phyloP scores from a whole-genome alignment of 2,797 vertebrate species.

The Tiaroga cobitis region DNA sequence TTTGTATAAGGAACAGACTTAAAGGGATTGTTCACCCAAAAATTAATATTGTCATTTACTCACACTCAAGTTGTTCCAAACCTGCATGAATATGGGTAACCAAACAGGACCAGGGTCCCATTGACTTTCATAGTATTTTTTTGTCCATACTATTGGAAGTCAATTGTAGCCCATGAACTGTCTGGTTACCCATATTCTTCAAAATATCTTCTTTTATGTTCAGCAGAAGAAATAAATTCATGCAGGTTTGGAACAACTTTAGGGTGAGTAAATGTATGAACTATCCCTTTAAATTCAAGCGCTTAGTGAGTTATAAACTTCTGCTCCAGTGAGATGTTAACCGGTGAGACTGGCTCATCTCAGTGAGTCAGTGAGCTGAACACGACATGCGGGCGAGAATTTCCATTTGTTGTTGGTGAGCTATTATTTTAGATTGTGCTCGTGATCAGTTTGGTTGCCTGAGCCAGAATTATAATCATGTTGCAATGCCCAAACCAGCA shows the following conservation, averaged over 20 bases:
- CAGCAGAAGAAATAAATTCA: not conserved
- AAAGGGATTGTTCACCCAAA: not conserved
- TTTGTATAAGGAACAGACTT: not conserved
- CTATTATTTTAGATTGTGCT: not conserved
- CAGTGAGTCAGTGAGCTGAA: not conserved
- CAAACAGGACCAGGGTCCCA: no score
- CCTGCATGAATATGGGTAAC: not conserved
- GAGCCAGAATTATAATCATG: not conserved
- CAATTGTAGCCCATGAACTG: not conserved
- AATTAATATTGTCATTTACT: not conserved
- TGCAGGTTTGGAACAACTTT: not conserved
- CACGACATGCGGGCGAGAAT: not conserved
- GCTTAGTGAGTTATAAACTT: not conserved
- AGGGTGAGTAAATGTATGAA: not conserved
- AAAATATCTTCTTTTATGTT: not conserved
- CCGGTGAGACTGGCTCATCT: not conserved
- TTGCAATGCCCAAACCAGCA: not conserved
- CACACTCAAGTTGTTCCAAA: not conserved
- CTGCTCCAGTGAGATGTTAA: not conserved
- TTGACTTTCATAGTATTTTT: not conserved
- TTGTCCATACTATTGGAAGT: not conserved
- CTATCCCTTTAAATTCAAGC: not conserved
- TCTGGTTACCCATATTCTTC: not conserved
- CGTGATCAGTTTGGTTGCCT: not conserved
- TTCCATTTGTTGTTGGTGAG: not conserved